Conservation (phyloP, 1,140 invertebrate genomes). For the Melanaphis sacchari region DNA sequence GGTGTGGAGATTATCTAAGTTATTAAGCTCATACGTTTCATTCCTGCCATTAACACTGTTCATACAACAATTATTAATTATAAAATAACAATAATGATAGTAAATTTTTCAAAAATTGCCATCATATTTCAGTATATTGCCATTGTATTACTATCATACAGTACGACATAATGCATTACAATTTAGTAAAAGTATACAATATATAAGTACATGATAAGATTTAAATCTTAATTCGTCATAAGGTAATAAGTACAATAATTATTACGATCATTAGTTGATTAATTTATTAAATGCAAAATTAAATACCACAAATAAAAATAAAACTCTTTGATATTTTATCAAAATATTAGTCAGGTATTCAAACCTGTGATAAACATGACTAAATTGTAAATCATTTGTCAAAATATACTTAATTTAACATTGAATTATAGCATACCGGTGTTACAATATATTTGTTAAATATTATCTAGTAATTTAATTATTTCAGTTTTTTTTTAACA, state of each 20-base stretch:
- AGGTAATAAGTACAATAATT: not conserved
- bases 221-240: not conserved
- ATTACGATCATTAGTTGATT: too few relatives aligned
- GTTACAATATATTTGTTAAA: not conserved
- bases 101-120: not conserved
- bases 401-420: not conserved
- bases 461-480: not conserved
- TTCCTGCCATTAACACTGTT: not conserved
- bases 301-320: not conserved
- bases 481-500: not conserved
- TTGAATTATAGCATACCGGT: not conserved
- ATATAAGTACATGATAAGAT: not conserved
- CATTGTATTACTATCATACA: not conserved
- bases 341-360: not conserved
- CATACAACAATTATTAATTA: not conserved
- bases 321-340: not conserved
- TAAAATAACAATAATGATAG: not conserved
- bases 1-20: not conserved
- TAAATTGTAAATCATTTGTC: not conserved
- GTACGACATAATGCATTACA: not conserved
- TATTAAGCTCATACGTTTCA: not conserved
- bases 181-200: too few relatives aligned
- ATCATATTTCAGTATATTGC: not conserved
- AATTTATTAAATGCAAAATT: not conserved
- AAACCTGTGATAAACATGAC: not conserved